phyloP scores from a whole-genome alignment of 2,797 vertebrate species.

The Sebastes jordani region DNA sequence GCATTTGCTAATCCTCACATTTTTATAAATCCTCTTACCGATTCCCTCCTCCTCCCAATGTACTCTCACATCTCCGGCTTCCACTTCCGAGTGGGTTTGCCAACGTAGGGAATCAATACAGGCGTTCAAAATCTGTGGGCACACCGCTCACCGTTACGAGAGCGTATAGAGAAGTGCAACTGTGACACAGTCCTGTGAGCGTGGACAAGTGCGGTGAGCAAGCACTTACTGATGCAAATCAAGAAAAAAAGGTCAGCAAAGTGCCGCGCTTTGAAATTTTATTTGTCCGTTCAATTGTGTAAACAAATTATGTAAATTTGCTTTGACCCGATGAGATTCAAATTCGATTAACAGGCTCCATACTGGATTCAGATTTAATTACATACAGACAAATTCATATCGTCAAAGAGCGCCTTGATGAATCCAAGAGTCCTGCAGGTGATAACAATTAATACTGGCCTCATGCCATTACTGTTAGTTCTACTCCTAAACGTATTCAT shows the following conservation, averaged over 20 bases:
- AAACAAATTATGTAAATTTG: neutral
- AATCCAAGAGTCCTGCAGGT: neutral
- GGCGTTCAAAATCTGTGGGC: neutral
- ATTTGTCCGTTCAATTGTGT: neutral
- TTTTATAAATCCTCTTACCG: conserved; percentile 10
- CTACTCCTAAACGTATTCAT: neutral
- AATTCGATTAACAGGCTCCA: neutral
- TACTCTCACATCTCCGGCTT: neutral
- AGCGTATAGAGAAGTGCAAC: neutral
- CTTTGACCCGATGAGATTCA: neutral
- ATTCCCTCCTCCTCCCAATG: neutral
- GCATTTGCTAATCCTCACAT: neutral
- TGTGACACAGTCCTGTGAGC: neutral
- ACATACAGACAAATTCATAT: neutral
- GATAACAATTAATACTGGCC: neutral
- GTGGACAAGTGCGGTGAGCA: neutral
- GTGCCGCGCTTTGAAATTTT: neutral
- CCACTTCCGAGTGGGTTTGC: neutral
- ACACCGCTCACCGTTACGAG: neutral
- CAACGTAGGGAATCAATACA: neutral
- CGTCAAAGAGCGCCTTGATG: neutral
- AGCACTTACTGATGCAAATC: conserved; percentile 40
- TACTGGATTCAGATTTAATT: neutral
- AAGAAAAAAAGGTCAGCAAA: conserved; percentile 2
- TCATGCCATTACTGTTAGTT: neutral